Conservation (phyloP, 2,113 vertebrate genomes). For the Bos taurus region ARS-UCD2.0 NC_037328.1:89224501-89225000, state of each 20-base stretch:
- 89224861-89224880: neutral
- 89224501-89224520: neutral
- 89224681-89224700: neutral
- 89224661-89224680: neutral
- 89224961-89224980: neutral
- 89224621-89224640: neutral
- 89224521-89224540: neutral
- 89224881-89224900: neutral
- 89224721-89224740: neutral
- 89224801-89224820: neutral
- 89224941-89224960: neutral
- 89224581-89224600: neutral
- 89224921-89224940: neutral
- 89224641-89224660: neutral
- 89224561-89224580: neutral
- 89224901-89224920: neutral
- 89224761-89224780: neutral
- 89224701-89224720: neutral
- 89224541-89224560: neutral
- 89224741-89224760: neutral
- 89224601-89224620: neutral
- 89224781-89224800: neutral
- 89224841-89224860: neutral
- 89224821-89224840: neutral
- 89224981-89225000: neutral